Evolutionary conservation across 1,140 invertebrate genomes (phyloP).

Genomic region (Lethrus apterus): DNA sequence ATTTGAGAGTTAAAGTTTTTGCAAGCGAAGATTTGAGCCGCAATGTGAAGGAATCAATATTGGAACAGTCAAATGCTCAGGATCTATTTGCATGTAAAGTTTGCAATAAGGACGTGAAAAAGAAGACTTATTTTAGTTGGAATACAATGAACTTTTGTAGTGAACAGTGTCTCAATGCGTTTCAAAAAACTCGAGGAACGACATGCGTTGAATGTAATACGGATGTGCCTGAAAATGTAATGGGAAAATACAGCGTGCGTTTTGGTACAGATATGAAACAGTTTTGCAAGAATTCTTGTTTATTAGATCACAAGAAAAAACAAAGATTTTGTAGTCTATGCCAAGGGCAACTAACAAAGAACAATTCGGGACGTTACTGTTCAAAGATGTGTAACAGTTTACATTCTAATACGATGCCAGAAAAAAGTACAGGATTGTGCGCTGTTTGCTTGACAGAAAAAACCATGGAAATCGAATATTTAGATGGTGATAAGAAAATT

Average conservation of each 20-base stretch:
- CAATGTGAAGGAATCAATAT: conserved; percentile 16
- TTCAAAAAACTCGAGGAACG: conserved; percentile 70
- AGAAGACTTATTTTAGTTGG: conserved; percentile 70
- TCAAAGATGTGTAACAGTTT: conserved; percentile 81
- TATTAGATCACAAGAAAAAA: conserved; percentile 83
- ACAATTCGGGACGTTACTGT: conserved; percentile 67
- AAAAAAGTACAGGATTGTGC: conserved; percentile 42
- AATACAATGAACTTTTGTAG: conserved; percentile 93
- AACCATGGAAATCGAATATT: conserved; percentile 65
- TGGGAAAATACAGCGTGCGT: conserved; percentile 88
- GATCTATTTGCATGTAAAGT: conserved; percentile 44
- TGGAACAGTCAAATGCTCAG: too few relatives aligned
- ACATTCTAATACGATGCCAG: conserved; percentile 62
- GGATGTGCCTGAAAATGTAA: conserved; percentile 60
- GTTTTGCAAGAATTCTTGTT: conserved; percentile 80
- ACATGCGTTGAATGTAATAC: conserved; percentile 77
- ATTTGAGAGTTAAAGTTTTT: conserved; percentile 34
- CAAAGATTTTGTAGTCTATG: conserved; percentile 89
- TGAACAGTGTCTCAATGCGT: conserved; percentile 68
- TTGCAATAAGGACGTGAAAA: conserved; percentile 43
- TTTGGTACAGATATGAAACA: conserved; percentile 87
- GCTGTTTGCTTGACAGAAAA: conserved; percentile 62
- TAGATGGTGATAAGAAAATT: conserved; percentile 56
- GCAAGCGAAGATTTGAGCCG: conserved; percentile 10
- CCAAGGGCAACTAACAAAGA: conserved; percentile 77